A percentile compares a stretch with the other conserved stretches of the same genome.
Evolutionary conservation across 2,888 invertebrate genomes (phyloP).

Genomic region (Ligdia adustata): DNA sequence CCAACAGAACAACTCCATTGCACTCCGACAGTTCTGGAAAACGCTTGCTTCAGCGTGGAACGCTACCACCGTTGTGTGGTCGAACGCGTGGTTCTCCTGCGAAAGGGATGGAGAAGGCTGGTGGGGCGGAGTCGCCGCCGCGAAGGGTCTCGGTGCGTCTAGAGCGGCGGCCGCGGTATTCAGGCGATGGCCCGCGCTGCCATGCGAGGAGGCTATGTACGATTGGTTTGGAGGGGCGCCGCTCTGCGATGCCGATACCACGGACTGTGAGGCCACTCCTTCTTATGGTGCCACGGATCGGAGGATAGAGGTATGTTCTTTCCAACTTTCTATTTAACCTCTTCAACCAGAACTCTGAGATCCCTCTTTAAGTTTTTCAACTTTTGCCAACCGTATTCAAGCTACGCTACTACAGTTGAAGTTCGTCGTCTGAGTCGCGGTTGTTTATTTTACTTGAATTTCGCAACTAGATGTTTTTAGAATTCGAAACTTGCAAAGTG

Average conservation of each 20-base stretch:
- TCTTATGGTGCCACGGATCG: conserved; percentile 48
- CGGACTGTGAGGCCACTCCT: conserved; percentile 68
- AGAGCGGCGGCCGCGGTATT: conserved; percentile 86
- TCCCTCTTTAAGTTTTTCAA: no score
- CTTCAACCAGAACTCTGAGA: no score
- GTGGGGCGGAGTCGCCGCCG: conserved; percentile 78
- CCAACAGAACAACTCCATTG: conserved; percentile 77
- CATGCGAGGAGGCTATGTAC: conserved; percentile 88
- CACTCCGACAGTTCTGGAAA: conserved; percentile 82
- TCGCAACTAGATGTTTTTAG: no score
- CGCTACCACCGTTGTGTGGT: conserved; percentile 72
- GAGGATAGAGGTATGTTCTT: conserved; percentile 61
- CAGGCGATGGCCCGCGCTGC: conserved; percentile 86
- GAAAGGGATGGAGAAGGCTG: conserved; percentile 62
- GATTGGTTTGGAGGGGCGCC: conserved; percentile 86
- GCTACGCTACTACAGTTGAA: no score
- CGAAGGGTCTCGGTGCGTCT: conserved; percentile 64
- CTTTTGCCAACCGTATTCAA: no score
- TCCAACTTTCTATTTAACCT: no score
- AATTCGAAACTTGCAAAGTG: no score
- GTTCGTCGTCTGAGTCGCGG: no score
- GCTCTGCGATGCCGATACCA: conserved; percentile 63
- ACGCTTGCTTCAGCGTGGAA: conserved; percentile 80
- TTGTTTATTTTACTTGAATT: no score
- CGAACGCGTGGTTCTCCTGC: conserved; percentile 77